Evolutionary conservation across 1,140 invertebrate species (phyloP).

Genomic region (Sinonovacula constricta): DNA sequence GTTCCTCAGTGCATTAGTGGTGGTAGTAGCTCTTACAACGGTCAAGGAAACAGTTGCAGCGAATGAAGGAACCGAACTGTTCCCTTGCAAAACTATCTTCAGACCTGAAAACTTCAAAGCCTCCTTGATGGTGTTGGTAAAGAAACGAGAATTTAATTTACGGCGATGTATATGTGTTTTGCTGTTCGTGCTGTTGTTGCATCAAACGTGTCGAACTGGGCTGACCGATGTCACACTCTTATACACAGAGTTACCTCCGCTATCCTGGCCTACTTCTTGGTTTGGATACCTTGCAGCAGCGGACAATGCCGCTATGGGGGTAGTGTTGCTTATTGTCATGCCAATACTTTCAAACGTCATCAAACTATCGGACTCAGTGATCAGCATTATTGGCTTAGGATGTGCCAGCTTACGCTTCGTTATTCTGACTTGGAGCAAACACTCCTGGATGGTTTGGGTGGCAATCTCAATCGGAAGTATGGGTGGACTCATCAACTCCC

Average conservation of each 20-base stretch:
- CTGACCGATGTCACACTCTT: constrained; percentile 60
- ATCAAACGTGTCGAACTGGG: constrained; percentile 62
- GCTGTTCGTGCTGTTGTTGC: constrained; percentile 56
- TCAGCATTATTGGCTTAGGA: constrained; percentile 43
- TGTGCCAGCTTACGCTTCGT: constrained; percentile 49
- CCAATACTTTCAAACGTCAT: constrained; percentile 55
- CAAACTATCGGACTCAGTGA: constrained; percentile 44
- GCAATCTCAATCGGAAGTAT: constrained; percentile 40
- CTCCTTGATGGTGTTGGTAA: constrained; percentile 57
- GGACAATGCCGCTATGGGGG: constrained; percentile 68
- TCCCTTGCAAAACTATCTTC: constrained; percentile 58
- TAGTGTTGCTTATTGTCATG: constrained; percentile 63
- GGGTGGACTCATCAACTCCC: constrained; percentile 48
- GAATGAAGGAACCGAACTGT: constrained; percentile 51
- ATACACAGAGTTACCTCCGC: constrained; percentile 60
- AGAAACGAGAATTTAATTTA: constrained; percentile 51
- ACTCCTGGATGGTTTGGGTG: constrained; percentile 50
- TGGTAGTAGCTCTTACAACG: constrained; percentile 55
- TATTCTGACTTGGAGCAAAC: constrained; percentile 45
- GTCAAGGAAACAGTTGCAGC: constrained; percentile 64
- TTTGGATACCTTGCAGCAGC: constrained; percentile 72
- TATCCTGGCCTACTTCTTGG: constrained; percentile 69
- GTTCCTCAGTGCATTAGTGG: constrained; percentile 55
- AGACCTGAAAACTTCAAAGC: constrained; percentile 55
- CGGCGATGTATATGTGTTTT: constrained; percentile 54